Evolutionary conservation across 2,888 invertebrate species (phyloP).

Genomic region (Melanophora roralis): DNA sequence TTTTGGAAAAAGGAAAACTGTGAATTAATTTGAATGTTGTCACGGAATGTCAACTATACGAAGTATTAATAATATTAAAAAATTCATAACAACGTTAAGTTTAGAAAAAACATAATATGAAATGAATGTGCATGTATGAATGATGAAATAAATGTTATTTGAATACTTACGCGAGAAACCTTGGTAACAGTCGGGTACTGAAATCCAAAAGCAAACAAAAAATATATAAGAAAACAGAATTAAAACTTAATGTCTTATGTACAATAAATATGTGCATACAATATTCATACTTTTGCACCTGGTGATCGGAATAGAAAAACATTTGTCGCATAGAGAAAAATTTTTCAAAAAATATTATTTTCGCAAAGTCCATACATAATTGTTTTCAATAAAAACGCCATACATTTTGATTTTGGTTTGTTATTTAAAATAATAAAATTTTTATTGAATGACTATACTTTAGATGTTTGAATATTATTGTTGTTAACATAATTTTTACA

Average conservation of each 20-base stretch:
- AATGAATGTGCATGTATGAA: neutral
- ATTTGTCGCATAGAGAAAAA: neutral
- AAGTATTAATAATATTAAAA: too few relatives aligned
- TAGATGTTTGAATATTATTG: neutral
- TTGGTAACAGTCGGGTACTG: constrained; percentile 70
- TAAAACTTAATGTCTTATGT: neutral
- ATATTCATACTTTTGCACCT: neutral
- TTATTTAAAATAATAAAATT: constrained; percentile 1
- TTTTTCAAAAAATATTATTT: neutral
- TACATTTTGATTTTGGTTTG: neutral
- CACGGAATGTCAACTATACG: too few relatives aligned
- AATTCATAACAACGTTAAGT: too few relatives aligned
- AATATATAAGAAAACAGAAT: neutral
- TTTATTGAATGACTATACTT: constrained; percentile 26
- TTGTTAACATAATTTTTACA: neutral
- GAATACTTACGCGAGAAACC: constrained; percentile 71
- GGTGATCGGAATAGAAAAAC: constrained; percentile 52
- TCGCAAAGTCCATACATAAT: neutral
- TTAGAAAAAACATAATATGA: too few relatives aligned
- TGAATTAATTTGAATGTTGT: too few relatives aligned
- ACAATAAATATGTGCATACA: neutral
- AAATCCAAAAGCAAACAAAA: constrained; percentile 61
- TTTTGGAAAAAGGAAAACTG: too few relatives aligned
- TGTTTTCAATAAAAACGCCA: neutral
- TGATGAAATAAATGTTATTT: neutral